These are phyloP conservation scores for Piezodorus guildinii DNA, from an alignment of 1,140 invertebrate species.

Conservation along the genomic window DNA sequence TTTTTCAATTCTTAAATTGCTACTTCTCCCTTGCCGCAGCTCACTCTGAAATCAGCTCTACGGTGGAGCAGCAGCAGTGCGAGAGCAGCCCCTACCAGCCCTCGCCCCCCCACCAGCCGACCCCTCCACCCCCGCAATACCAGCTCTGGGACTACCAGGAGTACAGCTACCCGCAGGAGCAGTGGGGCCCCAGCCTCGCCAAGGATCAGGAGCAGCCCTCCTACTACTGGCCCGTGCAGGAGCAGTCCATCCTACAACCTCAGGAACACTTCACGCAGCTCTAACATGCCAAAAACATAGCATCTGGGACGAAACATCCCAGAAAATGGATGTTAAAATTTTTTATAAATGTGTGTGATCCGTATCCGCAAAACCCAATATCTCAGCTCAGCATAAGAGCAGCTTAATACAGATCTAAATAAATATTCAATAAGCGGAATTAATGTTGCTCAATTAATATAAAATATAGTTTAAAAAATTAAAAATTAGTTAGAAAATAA, in stretches of 20 bases:
- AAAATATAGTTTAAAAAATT: too few relatives aligned
- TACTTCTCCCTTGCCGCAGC: too few relatives aligned
- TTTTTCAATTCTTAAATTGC: too few relatives aligned
- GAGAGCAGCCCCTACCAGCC: neutral
- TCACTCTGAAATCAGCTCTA: neutral
- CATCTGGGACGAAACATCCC: neutral
- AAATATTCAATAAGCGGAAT: too few relatives aligned
- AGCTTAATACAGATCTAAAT: too few relatives aligned
- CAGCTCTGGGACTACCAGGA: slow-evolving; percentile 3
- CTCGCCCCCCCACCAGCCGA: neutral
- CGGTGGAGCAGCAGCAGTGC: neutral
- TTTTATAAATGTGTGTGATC: neutral
- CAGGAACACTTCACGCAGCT: slow-evolving; percentile 3
- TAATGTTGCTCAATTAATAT: too few relatives aligned
- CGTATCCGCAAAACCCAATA: too few relatives aligned
- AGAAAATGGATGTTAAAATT: neutral
- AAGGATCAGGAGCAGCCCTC: neutral
- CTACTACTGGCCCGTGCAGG: neutral
- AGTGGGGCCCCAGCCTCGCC: neutral
- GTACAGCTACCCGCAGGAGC: slow-evolving; percentile 4
- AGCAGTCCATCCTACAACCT: neutral
- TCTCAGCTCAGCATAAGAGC: too few relatives aligned
- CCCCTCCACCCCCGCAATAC: slow-evolving; percentile 6
- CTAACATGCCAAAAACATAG: neutral
- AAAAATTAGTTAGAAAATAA: too few relatives aligned